Base-by-base conservation (phyloP, 1,140 invertebrate genomes). In the Drosophila azteca region DNA sequence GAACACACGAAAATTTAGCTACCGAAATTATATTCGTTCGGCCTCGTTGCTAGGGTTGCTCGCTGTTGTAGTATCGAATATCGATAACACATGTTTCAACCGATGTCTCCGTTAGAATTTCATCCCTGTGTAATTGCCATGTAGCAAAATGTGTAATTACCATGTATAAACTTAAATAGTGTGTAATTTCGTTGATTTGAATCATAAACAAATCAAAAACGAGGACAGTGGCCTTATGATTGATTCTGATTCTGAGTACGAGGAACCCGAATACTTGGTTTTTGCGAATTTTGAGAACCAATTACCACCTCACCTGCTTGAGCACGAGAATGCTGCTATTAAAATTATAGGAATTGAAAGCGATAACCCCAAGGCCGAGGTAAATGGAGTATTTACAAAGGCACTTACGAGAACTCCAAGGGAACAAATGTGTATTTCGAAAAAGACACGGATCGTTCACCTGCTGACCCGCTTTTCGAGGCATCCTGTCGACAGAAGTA, bases 351-450 rank as follows among this genome's bases (percentile, higher is more conserved):
- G 93, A 29, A 77, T 94, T 52, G 93, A 94, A 50, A 92, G 91
- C 5, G 92, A 93, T n/a, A 90, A 92, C 73, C 93, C 93, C 2
- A 90, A 93, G 71, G 93, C 93, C 63, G 92, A 93, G 81, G 84
- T 94, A 7, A 93, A 94, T 89, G 93, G 93, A 11, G 91, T 50
- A 93, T 94, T 7, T 91, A 90, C 22, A 78, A 84, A 66, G 90
- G 90, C 8, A 90, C 90, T n/a, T 94, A 93, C 66, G 93, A 93
- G 61, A 91, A 93, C 66, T 90, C 92, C 2, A 67, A 92, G 39
- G 93, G 93, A 20, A 94, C 93, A 2, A 92, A 92, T 44, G 78
- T 94, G 67, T 93, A 93, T 65, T 94, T 94, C 39, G 91, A 93
- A 59, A 92, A 92, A 50, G 91, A 93, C 35, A 75, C 90, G 2